phyloP scores from a whole-genome alignment of 2,797 vertebrate species.

The Iguana delicatissima region DNA sequence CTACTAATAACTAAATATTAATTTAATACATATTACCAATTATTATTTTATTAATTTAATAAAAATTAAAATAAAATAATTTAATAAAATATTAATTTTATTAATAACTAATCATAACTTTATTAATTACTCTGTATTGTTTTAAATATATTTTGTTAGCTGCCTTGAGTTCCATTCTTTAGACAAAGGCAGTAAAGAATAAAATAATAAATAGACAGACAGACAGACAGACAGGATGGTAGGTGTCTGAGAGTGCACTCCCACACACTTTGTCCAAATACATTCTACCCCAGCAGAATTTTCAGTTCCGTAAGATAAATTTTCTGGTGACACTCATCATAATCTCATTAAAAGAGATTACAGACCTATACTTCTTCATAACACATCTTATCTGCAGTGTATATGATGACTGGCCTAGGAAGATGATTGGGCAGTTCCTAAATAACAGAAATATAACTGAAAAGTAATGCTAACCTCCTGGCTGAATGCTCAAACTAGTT shows the following conservation, averaged over 20 bases:
- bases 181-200: too few relatives aligned
- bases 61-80: too few relatives aligned
- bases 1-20: too few relatives aligned
- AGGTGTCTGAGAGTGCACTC: background rate
- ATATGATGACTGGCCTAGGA: background rate
- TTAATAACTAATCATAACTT: too few relatives aligned
- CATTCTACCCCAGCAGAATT: background rate
- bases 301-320: background rate
- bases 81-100: too few relatives aligned
- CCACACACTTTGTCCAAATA: background rate
- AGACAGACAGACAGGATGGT: too few relatives aligned
- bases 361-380: background rate
- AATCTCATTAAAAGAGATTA: background rate
- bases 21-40: too few relatives aligned
- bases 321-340: background rate
- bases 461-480: background rate
- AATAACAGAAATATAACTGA: background rate
- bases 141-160: too few relatives aligned
- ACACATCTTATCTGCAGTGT: background rate
- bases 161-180: too few relatives aligned
- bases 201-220: too few relatives aligned
- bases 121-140: too few relatives aligned
- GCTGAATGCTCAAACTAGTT: background rate
- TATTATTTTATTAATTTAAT: too few relatives aligned
- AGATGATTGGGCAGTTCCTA: background rate